Evolutionary conservation across 2,113 vertebrate species (phyloP).

Genomic region (Neogale vison): DNA sequence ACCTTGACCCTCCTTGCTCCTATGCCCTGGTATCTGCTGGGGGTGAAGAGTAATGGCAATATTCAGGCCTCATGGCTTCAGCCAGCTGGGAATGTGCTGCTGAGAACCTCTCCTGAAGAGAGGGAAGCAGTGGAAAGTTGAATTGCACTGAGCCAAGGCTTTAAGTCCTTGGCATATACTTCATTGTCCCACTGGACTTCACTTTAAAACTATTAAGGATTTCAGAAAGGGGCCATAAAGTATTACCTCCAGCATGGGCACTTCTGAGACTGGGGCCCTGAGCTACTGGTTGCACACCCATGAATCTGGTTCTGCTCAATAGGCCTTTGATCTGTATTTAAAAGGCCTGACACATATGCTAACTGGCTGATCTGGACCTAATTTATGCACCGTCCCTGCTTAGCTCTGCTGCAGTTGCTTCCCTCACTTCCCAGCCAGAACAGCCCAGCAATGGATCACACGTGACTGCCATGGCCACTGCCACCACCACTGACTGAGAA

Average conservation of each 20-base stretch:
- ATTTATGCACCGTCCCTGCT: background rate
- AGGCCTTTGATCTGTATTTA: background rate
- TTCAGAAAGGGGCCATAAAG: background rate
- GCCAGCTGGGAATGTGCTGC: accelerated
- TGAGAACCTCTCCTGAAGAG: background rate
- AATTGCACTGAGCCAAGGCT: background rate
- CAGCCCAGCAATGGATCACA: background rate
- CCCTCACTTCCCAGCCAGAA: background rate
- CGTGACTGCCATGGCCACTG: accelerated
- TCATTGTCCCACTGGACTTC: background rate
- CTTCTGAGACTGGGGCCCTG: background rate
- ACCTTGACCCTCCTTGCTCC: background rate
- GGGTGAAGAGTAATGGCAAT: background rate
- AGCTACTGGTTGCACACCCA: background rate
- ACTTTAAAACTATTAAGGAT: background rate
- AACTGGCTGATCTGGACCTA: background rate
- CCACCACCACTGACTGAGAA: too few relatives aligned
- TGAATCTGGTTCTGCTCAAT: background rate
- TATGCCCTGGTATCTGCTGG: background rate
- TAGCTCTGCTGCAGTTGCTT: background rate
- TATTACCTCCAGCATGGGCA: background rate
- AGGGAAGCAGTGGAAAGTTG: background rate
- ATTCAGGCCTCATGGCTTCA: background rate
- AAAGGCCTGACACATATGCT: background rate
- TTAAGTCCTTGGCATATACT: too few relatives aligned